These are phyloP conservation scores for Drosophila mayri DNA, from an alignment of 1,140 invertebrate species.

Conservation along the genomic window DNA sequence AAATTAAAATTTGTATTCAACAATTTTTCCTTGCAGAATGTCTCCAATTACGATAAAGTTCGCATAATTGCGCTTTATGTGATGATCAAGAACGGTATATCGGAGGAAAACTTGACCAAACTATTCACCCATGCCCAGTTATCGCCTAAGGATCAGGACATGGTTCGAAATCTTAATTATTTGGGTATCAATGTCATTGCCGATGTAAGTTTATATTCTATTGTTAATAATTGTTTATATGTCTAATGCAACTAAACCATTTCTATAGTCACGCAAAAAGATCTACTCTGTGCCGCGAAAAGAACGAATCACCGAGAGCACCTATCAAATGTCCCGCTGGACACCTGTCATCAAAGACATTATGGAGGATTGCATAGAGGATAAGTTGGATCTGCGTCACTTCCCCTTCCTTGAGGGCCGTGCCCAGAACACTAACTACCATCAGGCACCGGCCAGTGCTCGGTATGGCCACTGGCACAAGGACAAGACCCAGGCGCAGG, in stretches of 20 bases:
- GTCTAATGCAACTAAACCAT: background rate
- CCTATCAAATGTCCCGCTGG: slow-evolving; percentile 99
- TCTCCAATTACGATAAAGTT: slow-evolving; percentile 98
- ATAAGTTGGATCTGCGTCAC: slow-evolving; percentile 97
- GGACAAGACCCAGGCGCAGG: slow-evolving; percentile 95
- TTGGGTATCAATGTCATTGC: slow-evolving; percentile 97
- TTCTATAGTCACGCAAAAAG: slow-evolving; percentile 90
- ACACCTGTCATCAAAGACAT: slow-evolving; percentile 98
- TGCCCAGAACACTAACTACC: slow-evolving; percentile 93
- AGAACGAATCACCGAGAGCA: slow-evolving; percentile 98
- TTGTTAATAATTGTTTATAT: too few species aligned
- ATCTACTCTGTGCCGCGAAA: slow-evolving; percentile 94
- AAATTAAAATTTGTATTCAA: background rate
- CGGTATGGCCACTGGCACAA: slow-evolving; percentile 99
- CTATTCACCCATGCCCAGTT: slow-evolving; percentile 99
- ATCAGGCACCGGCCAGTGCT: slow-evolving; percentile 95
- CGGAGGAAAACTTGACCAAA: slow-evolving; percentile 99
- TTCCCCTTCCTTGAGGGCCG: slow-evolving; percentile 98
- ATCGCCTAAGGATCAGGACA: slow-evolving; percentile 95
- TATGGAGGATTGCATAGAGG: slow-evolving; percentile 99
- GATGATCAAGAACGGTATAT: slow-evolving; percentile 99
- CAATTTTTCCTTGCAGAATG: slow-evolving; percentile 83
- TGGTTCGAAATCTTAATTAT: slow-evolving; percentile 97
- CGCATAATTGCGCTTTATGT: slow-evolving; percentile 99
- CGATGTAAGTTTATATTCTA: slow-evolving; percentile 86